Evolutionary conservation across 37 sponge, comb jelly and placozoan genomes (phyloP).

Genomic region (Oscarella lobularis): DNA sequence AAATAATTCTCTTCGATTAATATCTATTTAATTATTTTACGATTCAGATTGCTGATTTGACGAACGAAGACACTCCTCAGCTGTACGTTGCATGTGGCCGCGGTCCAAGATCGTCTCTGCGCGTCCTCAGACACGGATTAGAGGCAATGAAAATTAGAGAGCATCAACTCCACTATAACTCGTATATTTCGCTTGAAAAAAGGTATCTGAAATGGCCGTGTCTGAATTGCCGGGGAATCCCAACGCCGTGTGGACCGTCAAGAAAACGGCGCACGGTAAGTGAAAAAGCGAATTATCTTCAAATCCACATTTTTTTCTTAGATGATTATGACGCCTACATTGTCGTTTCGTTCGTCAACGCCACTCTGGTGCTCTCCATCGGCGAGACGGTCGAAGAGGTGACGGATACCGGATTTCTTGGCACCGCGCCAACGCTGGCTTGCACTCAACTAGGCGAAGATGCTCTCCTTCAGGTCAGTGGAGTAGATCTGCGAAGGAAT

Average conservation of each 20-base stretch:
- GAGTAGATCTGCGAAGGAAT: not conserved
- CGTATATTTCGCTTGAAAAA: not conserved
- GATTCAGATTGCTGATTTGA: conserved; percentile 74
- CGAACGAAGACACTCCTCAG: conserved; percentile 96
- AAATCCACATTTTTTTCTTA: conserved; percentile 8
- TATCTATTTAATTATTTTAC: not conserved
- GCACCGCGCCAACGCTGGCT: conserved; percentile 89
- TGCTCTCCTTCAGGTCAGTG: conserved; percentile 80
- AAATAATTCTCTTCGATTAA: not conserved
- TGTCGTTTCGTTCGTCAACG: conserved; percentile 95
- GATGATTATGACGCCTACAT: conserved; percentile 95
- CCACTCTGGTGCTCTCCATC: conserved; percentile 94
- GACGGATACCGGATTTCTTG: conserved; percentile 94
- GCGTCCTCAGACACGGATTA: conserved; percentile 84
- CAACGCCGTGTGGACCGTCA: conserved; percentile 96
- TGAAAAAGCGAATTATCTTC: not conserved
- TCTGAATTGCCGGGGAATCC: conserved; percentile 98
- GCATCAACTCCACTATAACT: too few relatives aligned
- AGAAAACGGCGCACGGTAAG: conserved; percentile 23
- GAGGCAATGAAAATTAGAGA: conserved; percentile 37
- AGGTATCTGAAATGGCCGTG: conserved; percentile 99
- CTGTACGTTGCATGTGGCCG: conserved; percentile 94
- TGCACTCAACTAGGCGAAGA: conserved; percentile 91
- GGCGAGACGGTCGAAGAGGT: conserved; percentile 99
- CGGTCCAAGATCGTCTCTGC: conserved; percentile 95